These are phyloP conservation scores for Dasyornis broadbenti DNA, from an alignment of 2,113 vertebrate species.

Conservation along the genomic window DNA sequence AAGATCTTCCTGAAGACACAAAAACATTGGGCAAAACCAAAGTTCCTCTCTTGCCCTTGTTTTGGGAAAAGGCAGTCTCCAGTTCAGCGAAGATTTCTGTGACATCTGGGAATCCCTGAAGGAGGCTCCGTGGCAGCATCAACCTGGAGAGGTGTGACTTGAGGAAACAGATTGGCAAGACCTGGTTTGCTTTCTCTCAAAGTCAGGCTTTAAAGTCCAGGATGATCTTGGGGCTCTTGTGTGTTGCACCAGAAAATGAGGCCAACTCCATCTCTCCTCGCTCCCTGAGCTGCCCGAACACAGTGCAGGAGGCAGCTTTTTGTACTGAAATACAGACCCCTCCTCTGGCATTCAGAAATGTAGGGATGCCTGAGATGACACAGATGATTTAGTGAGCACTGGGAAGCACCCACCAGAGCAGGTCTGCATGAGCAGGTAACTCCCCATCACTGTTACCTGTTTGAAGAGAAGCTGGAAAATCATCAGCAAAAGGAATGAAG, in stretches of 20 bases:
- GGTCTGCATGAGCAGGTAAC: not conserved
- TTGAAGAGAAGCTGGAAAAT: not conserved
- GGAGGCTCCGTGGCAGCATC: fast-evolving
- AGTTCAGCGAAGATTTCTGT: not conserved
- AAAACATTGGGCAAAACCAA: not conserved
- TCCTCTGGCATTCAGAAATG: not conserved
- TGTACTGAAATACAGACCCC: not conserved
- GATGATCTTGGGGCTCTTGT: not conserved
- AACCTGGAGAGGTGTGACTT: not conserved
- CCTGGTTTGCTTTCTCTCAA: not conserved
- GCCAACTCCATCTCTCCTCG: not conserved
- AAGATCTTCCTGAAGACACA: not conserved
- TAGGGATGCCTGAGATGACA: not conserved
- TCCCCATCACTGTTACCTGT: not conserved
- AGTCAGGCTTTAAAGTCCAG: not conserved
- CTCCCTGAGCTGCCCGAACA: not conserved
- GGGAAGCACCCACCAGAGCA: not conserved
- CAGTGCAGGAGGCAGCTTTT: not conserved
- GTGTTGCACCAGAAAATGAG: not conserved
- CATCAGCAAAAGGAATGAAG: not conserved
- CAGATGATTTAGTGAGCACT: not conserved
- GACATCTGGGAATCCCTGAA: not conserved
- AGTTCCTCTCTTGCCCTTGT: not conserved
- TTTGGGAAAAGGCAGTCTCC: not conserved
- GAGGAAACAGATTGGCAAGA: not conserved